Evolutionary conservation across 2,113 vertebrate species (phyloP), one percentile per base, ranked within the genome.

Genomic region (Oreotrochilus melanogaster): DNA sequence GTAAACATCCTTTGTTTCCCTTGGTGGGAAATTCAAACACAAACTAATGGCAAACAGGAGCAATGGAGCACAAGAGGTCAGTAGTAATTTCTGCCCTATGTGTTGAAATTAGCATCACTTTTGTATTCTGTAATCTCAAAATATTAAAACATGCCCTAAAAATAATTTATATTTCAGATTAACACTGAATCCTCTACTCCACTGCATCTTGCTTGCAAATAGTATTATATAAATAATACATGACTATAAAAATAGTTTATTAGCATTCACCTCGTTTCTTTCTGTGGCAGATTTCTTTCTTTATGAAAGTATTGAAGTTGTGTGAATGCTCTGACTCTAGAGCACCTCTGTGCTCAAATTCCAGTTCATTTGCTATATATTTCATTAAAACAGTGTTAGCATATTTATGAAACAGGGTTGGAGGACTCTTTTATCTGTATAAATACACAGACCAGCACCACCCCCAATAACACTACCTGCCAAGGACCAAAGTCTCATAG

Each of bases 31-130:
- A 47, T 61, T 22, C 16, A 48, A 60, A 35, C 18, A 21, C 14
- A 16, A 23, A 22, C 8, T 73, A 58, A 21, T 24, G n/a, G 19
- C 3, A 69, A 61, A 62, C 28, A 42, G 18, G 23, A 19, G 7
- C 37, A 42, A 3, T 14, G 76, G 31, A 67, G 21, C 7, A 23
- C 10, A 16, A n/a, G 21, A 8, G 21, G 17, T 65, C 25, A 60
- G 14, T 11, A 84, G 33, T 50, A 48, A 33, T 23, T 79, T 87
- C 45, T 91, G 30, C 31, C 8, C 11, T 64, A 1, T 57, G 18
- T 18, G 3, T 50, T 43, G 48, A 62, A 65, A 58, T 50, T 14
- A 81, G 10, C 54, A 24, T 50, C 1, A 0, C 3, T 21, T 0
- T 0, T 3, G 0, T 27, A 24, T 67, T 75, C 27, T 56, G 6